Percentiles rank a stretch among this genome's conserved stretches.
These are phyloP conservation scores for Cinclus cinclus DNA, from an alignment of 2,113 vertebrate species.

Conservation along the genomic window DNA sequence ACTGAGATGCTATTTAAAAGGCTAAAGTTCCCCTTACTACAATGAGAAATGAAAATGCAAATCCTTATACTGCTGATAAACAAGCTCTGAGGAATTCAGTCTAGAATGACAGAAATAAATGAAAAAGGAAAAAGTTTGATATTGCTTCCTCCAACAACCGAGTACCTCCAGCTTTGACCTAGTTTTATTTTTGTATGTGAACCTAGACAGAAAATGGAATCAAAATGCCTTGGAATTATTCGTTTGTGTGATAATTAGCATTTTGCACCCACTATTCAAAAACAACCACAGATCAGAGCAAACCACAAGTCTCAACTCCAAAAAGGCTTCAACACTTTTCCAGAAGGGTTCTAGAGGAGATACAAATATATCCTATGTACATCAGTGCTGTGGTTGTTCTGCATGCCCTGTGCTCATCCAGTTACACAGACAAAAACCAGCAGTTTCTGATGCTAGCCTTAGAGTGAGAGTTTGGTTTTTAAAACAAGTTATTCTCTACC, in stretches of 20 bases:
- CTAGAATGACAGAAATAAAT: background rate
- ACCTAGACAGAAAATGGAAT: background rate
- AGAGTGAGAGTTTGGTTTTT: background rate
- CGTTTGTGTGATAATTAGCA: background rate
- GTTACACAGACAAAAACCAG: background rate
- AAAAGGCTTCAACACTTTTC: background rate
- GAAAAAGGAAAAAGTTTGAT: background rate
- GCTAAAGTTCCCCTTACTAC: background rate
- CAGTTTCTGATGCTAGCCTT: background rate
- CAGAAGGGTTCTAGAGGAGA: background rate
- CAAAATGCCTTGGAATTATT: background rate
- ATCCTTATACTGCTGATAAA: background rate
- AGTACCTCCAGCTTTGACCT: background rate
- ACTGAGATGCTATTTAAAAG: background rate
- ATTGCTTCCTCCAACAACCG: background rate
- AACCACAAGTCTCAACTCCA: background rate
- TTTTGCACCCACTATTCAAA: background rate
- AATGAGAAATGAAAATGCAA: background rate
- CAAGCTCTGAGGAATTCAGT: background rate
- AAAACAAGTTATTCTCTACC: background rate
- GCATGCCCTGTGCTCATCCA: background rate
- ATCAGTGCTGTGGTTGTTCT: background rate
- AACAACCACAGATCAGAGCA: background rate
- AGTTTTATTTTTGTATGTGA: background rate
- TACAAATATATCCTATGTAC: background rate